Evolutionary conservation across 1,140 invertebrate species (phyloP).

Genomic region (Cryptotermes secundus): DNA sequence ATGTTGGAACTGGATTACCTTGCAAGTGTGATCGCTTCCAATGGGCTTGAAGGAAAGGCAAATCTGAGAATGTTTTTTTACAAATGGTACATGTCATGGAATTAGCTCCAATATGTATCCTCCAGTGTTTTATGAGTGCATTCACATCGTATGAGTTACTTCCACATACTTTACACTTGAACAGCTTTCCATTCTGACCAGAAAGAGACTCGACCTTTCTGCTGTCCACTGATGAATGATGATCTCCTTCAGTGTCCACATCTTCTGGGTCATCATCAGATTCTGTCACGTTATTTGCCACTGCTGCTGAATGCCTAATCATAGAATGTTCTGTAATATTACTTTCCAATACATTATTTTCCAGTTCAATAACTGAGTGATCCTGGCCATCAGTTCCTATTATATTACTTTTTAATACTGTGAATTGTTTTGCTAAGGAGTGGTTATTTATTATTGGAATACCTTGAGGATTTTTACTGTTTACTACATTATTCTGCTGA

Average conservation of each 20-base stretch:
- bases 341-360: not conserved
- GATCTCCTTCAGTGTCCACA: not conserved
- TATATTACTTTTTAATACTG: not conserved
- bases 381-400: not conserved
- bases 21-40: not conserved
- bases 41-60: constrained; percentile 3
- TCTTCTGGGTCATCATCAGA: not conserved
- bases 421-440: not conserved
- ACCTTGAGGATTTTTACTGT: not conserved
- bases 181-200: not conserved
- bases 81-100: not conserved
- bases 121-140: not conserved
- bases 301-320: not conserved
- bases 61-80: not conserved
- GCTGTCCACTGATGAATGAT: not conserved
- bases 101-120: not conserved
- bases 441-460: not conserved
- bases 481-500: not conserved
- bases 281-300: not conserved
- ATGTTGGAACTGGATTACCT: not conserved
- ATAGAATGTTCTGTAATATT: not conserved
- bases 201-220: not conserved
- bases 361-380: not conserved
- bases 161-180: not conserved
- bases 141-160: not conserved